These are phyloP conservation scores for Petrocephalus sullivani DNA, from an alignment of 2,797 vertebrate genomes.

Conservation along the genomic window DNA sequence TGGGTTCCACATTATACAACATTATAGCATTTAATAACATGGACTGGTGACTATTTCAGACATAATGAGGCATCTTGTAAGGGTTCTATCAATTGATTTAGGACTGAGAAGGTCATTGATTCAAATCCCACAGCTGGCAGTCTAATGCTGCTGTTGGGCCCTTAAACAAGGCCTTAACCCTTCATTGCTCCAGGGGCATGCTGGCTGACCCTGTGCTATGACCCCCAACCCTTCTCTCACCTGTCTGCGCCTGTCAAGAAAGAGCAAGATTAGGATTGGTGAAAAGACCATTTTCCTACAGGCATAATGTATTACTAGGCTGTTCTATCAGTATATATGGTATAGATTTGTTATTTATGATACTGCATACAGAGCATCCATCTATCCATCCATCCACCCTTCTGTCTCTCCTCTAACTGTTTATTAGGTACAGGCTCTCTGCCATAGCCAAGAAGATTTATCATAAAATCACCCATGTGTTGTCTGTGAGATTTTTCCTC, in stretches of 20 bases:
- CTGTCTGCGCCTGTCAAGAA: neutral
- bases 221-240: neutral
- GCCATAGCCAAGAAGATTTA: neutral
- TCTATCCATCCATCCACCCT: neutral
- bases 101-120: neutral
- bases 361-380: neutral
- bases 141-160: neutral
- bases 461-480: neutral
- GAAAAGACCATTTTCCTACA: neutral
- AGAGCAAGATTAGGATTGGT: neutral
- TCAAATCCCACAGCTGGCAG: neutral
- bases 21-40: neutral
- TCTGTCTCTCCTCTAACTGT: neutral
- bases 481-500: neutral
- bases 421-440: neutral
- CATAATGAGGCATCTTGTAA: neutral
- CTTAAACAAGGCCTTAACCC: neutral
- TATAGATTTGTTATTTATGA: neutral
- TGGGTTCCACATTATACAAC: neutral
- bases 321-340: neutral
- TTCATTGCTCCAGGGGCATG: neutral
- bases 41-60: neutral
- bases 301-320: neutral
- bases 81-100: neutral
- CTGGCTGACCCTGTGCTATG: neutral